Evolutionary conservation across 64 coral and sea anemone genomes (phyloP), one percentile per base, ranked within the genome.

Genomic region (Hydrozoanthus tunicans): DNA sequence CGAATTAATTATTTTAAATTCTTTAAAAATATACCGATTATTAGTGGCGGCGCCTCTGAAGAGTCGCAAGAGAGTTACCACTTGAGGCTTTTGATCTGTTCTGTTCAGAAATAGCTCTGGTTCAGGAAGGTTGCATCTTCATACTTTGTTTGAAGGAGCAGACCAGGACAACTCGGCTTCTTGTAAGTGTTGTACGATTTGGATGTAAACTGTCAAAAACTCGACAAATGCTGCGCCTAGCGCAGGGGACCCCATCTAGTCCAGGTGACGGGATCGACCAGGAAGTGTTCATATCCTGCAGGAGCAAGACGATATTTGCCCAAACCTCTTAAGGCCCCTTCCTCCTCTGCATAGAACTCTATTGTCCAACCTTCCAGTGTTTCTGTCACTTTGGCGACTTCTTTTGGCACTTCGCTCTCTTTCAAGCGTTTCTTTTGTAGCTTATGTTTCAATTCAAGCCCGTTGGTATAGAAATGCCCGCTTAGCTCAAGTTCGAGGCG

Each of bases 381-480:
- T 54, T 11, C n/a, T 65, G 58, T 64, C 5, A 93, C 82, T 65
- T 53, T 61, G 23, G 59, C 64, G 23, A 89, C 91, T 89, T 89
- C 85, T 56, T 86, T 93, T 9, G 91, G 72, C 4, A 93, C 51
- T 26, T 78, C 51, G n/a, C 17, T 17, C 68, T 93, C 62, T 13
- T 15, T 14, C 6, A 88, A 58, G 10, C 62, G 15, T 53, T 92
- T 88, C 72, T 88, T 86, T 78, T 93, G 73, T 12, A 88, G 91
- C 32, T 88, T 93, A 79, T 79, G 82, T 53, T 93, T 93, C 1
- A 93, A 60, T 63, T 88, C 75, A 0, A 93, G 64, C 5, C 91
- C 73, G 55, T 93, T 93, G 2, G 74, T 93, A 51, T 78, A 93
- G 81, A 93, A 88, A 4, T 62, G 3, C 27, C 83, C 82, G 77